Evolutionary conservation across 2,797 vertebrate genomes (phyloP).

Genomic region (Notolabrus celidotus): DNA sequence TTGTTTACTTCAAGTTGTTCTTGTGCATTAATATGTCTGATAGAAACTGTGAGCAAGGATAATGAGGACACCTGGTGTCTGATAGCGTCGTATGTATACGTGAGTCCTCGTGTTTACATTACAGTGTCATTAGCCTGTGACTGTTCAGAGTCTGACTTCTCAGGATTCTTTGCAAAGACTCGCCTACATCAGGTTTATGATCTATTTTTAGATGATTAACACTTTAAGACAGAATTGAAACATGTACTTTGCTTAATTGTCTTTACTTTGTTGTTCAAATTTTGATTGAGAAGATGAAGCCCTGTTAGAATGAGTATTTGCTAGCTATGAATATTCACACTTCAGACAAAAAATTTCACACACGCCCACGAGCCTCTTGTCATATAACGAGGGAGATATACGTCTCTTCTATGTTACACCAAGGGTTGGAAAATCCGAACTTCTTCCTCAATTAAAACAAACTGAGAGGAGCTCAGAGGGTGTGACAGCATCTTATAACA

Average conservation of each 20-base stretch:
- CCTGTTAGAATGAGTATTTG: slow-evolving; percentile 32
- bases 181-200: background rate
- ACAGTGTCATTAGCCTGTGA: slow-evolving; percentile 12
- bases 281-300: slow-evolving; percentile 37
- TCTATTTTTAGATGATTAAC: rapidly evolving
- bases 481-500: background rate
- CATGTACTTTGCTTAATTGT: background rate
- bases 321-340: slow-evolving; percentile 61
- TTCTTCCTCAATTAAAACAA: slow-evolving; percentile 33
- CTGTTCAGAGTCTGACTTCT: slow-evolving; percentile 18
- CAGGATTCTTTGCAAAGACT: slow-evolving; percentile 1
- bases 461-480: background rate
- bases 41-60: background rate
- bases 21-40: background rate
- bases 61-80: slow-evolving; percentile 1
- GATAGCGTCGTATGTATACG: slow-evolving; percentile 20
- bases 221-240: background rate
- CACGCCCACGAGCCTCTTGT: slow-evolving; percentile 64
- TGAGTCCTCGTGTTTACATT: slow-evolving; percentile 44
- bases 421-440: slow-evolving; percentile 24
- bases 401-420: slow-evolving; percentile 31
- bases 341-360: slow-evolving; percentile 58
- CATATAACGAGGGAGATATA: slow-evolving; percentile 48
- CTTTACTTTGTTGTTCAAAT: slow-evolving; percentile 21
- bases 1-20: background rate